Evolutionary conservation across 2,888 invertebrate genomes (phyloP).

Genomic region (Microctonus hyperodae): DNA sequence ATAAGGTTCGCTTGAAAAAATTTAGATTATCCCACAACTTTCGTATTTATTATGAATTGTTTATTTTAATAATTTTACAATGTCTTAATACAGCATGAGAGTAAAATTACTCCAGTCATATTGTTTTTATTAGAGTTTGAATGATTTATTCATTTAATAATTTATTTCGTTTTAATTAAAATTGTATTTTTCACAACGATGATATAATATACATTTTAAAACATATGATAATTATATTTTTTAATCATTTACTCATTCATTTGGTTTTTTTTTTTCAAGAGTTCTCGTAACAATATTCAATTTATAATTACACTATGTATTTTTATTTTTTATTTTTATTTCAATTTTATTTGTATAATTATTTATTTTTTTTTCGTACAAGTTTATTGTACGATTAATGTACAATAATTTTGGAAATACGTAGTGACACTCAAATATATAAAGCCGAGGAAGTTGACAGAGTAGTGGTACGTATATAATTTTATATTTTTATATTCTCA

Average conservation of each 20-base stretch:
- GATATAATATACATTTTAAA: background rate
- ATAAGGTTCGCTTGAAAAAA: too few species aligned
- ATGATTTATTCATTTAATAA: background rate
- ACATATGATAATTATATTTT: conserved; percentile 7
- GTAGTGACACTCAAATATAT: background rate
- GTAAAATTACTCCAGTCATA: too few species aligned
- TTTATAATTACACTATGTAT: conserved; percentile 5
- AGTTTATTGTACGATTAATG: conserved; percentile 3
- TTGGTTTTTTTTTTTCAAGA: background rate
- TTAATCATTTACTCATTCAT: too few species aligned
- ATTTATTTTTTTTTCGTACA: background rate
- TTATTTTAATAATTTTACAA: background rate
- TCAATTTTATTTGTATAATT: too few species aligned
- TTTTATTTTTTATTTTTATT: too few species aligned
- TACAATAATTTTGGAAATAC: conserved; percentile 5
- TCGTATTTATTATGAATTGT: background rate
- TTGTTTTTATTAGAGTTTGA: too few species aligned
- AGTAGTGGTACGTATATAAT: background rate
- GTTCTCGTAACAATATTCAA: conserved; percentile 15
- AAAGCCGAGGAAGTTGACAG: background rate
- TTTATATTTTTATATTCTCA: background rate
- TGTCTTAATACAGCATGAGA: background rate
- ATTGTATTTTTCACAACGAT: conserved; percentile 8
- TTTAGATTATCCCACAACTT: too few species aligned
- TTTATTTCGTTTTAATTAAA: background rate